Base-by-base conservation (phyloP, 2,888 invertebrate species). In the Sycophila texana region DNA sequence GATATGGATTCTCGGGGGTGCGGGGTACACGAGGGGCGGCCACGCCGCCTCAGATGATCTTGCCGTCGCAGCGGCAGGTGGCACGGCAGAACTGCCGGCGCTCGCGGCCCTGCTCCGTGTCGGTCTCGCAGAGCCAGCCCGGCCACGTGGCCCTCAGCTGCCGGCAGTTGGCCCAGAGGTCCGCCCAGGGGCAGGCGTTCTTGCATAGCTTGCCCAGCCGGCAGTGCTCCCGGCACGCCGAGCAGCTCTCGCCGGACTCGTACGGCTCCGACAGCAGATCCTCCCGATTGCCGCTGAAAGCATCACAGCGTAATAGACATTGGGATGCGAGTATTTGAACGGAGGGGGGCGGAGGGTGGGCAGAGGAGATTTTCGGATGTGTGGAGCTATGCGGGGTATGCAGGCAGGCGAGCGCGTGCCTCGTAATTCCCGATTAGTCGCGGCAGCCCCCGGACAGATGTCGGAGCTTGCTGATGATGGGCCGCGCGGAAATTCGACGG, bases 121-220 rank as follows among this genome's bases (percentile, higher is more conserved):
- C 88, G 68, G 92, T 92, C 67, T 91, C 89, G 86, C 94, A 94
- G 12, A 94, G 89, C 94, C 94, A 94, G 55, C 89, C 90, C 65
- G 91, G 92, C 92, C 93, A 93, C 65, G 91, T 91, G 80, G 91
- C 86, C 82, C 93, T 90, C 30, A 96, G 91, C 74, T 94, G 93
- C 22, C 90, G 91, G 88, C 96, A 96, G 90, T 96, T 96, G 73
- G 94, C 93, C 93, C 94, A 96, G 55, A 92, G 90, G 88, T 96
- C 95, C 58, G 93, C 93, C 81, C 92, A 92, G 55, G 92, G 92
- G 86, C 96, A 96, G 0, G 93, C 87, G 91, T 96, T 96, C 57
- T 93, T 94, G 90, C 96, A 96, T n/a, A 96, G 92, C 82, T 92
- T 92, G 53, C 92, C 93, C 14, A 92, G 91, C 79, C 92, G 91